These are phyloP conservation scores for Phlogophora meticulosa DNA, from an alignment of 2,888 invertebrate genomes.

Conservation along the genomic window DNA sequence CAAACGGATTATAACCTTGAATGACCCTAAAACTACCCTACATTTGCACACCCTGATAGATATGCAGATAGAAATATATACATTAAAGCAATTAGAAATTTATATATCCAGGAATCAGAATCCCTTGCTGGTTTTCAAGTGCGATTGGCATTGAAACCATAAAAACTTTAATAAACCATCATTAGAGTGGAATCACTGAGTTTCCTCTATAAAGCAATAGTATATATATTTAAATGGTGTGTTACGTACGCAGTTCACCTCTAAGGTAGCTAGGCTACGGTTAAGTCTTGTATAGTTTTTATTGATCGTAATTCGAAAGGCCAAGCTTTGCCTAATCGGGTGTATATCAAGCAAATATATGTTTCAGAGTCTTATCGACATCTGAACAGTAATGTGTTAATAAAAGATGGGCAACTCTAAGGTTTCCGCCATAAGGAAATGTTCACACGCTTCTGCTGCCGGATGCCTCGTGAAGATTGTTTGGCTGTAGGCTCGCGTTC, in stretches of 20 bases:
- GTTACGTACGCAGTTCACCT: background rate
- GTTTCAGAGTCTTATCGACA: background rate
- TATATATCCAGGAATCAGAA: conserved; percentile 26
- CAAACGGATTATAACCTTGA: too few relatives aligned
- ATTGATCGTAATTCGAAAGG: conserved; percentile 25
- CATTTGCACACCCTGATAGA: background rate
- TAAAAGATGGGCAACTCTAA: background rate
- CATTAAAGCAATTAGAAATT: conserved; percentile 26
- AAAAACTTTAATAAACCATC: conserved; percentile 49
- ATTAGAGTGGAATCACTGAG: conserved; percentile 41
- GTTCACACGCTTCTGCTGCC: too few relatives aligned
- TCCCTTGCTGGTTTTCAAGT: conserved; percentile 18
- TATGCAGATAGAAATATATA: background rate
- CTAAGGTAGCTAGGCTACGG: background rate
- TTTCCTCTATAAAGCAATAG: conserved; percentile 49
- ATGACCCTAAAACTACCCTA: background rate
- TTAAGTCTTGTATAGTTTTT: conserved; percentile 26
- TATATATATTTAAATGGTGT: conserved; percentile 38
- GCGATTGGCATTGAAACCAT: conserved; percentile 28
- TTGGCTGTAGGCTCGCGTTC: too few relatives aligned
- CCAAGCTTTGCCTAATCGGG: background rate
- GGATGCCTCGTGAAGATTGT: background rate
- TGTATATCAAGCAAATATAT: background rate
- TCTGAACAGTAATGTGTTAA: conserved; percentile 6
- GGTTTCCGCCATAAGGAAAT: background rate